Base-by-base conservation (phyloP, 2,113 vertebrate species). In the Eurystomus gularis region DNA sequence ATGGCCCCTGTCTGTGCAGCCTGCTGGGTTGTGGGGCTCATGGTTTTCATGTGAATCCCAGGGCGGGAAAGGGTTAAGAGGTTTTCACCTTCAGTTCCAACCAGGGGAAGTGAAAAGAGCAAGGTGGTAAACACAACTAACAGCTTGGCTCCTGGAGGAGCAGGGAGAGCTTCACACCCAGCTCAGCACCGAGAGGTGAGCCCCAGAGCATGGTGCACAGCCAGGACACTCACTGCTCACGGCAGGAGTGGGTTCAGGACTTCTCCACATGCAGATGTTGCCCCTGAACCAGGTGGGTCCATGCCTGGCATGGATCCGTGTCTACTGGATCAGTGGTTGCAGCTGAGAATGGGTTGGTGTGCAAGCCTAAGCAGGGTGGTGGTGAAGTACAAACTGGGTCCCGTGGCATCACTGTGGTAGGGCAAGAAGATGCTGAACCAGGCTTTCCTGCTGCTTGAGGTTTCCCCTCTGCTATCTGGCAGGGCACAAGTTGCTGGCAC, bases 1-100 rank as follows among this genome's bases (percentile, higher is more conserved):
- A 2, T 8, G 35, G 25, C 6, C 51, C 8, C n/a, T 55, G 4
- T 35, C 37, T 2, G 0, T 1, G 3, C n/a, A 37, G 57, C 25
- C 2, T 10, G 23, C 52, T 1, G 7, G 49, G 46, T n/a, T 3
- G 4, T 11, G 33, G 55, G 81, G 7, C 64, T 86, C 5, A 0
- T 52, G 57, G 51, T 33, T 94, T 94, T 76, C 31, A 24, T 13
- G 29, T 51, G 55, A 78, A 60, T 79, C 44, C 44, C 26, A n/a
- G 13, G 13, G n/a, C 1, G 0, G 11, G 8, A 66, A 60, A 83
- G 26, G 25, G 14, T 31, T 42, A 21, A 66, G 42, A 78, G 51
- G 6, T 78, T 90, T 93, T 77, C 26, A 70, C 3, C 35, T 58
- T 42, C 12, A 17, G 5, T 31, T n/a, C 58, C 58, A 88, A 49